Evolutionary conservation across 2,888 invertebrate species (phyloP).

Genomic region (Andrena haemorrhoa): DNA sequence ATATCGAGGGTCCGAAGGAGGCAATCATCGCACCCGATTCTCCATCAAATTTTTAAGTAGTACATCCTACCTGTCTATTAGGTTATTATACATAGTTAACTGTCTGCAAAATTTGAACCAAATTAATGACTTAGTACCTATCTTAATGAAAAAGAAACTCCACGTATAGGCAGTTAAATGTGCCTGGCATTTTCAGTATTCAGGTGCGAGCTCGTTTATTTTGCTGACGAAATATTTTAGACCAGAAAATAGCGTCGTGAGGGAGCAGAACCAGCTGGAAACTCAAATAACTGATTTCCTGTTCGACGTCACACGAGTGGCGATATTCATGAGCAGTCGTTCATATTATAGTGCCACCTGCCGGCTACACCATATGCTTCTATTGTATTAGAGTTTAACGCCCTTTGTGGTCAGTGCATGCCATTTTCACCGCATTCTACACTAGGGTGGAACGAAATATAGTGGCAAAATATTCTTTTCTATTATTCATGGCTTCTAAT

Average conservation of each 20-base stretch:
- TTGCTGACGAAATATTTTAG: conserved; percentile 25
- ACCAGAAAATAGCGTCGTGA: background rate
- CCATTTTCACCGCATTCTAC: conserved; percentile 27
- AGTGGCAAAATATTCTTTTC: too few species aligned
- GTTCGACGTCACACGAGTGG: conserved; percentile 43
- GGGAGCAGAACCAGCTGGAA: conserved; percentile 34
- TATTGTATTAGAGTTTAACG: conserved; percentile 63
- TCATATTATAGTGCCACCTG: conserved; percentile 70
- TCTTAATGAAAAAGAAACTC: background rate
- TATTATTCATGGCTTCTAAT: too few species aligned
- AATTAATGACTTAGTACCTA: too few species aligned
- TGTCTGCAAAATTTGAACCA: too few species aligned
- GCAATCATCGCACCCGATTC: too few species aligned
- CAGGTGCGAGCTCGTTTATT: background rate
- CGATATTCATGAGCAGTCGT: conserved; percentile 63
- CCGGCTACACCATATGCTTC: conserved; percentile 69
- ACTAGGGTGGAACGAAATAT: too few species aligned
- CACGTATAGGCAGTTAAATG: background rate
- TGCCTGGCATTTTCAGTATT: background rate
- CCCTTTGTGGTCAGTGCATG: conserved; percentile 43
- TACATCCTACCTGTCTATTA: too few species aligned
- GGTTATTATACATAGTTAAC: too few species aligned
- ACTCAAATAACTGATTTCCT: conserved; percentile 51
- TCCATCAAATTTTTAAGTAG: too few species aligned
- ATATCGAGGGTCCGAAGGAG: too few species aligned